phyloP scores from a whole-genome alignment of 2,113 vertebrate species.

The Catharus minimus region DNA sequence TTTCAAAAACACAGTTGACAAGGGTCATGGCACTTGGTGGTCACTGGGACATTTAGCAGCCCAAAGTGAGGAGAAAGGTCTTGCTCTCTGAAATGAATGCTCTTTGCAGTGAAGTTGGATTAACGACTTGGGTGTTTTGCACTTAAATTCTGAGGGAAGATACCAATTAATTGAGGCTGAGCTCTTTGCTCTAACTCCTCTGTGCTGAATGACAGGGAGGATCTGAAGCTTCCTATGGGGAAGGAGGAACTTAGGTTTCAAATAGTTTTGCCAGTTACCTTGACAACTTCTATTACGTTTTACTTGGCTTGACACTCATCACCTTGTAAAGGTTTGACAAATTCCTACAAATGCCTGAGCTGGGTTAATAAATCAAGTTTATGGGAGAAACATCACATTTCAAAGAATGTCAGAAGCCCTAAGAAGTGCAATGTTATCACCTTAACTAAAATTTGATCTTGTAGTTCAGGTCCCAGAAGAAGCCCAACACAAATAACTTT shows the following conservation, averaged over 20 bases:
- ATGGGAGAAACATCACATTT: constrained; percentile 25
- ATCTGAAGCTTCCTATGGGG: constrained; percentile 17
- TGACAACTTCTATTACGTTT: not conserved
- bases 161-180: not conserved
- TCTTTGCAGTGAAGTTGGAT: not conserved
- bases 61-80: not conserved
- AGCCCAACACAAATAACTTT: not conserved
- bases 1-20: not conserved
- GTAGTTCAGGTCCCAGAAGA: constrained; percentile 16
- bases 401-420: constrained; percentile 26
- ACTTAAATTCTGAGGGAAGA: not conserved
- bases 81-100: not conserved
- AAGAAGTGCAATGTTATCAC: constrained; percentile 45
- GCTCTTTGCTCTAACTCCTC: not conserved
- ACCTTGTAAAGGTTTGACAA: constrained; percentile 29
- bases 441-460: constrained; percentile 41
- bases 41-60: not conserved
- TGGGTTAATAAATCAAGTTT: constrained; percentile 46
- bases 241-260: constrained; percentile 17
- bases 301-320: not conserved
- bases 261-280: not conserved
- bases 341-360: constrained; percentile 14
- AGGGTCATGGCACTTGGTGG: not conserved
- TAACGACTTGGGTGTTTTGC: not conserved
- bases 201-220: not conserved